Base-by-base conservation (phyloP, 2,113 vertebrate genomes). In the Ciconia stormi region DNA sequence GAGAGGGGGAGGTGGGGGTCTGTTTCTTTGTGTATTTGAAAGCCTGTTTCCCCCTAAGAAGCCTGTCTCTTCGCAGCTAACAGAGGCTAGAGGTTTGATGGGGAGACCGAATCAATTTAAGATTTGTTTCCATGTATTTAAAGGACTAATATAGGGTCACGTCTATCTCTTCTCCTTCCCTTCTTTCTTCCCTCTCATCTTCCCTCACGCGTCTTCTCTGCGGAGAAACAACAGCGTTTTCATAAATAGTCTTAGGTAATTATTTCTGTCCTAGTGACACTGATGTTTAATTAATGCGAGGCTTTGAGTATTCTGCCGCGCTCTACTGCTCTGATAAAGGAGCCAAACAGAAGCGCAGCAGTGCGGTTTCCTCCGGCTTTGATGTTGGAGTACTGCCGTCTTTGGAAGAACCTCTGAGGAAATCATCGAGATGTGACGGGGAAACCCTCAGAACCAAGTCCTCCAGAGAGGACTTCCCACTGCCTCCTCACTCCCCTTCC, bases 351-450 rank as follows among this genome's bases (percentile, higher is more conserved):
- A 74, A 96, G 87, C 82, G 21, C 71, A 36, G 71, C 63, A 58
- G 58, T 36, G 53, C 4, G 10, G 65, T 93, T 90, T 56, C 30
- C 32, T 84, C 61, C 3, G 10, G 36, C 91, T 96, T 94, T 91
- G 80, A 89, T 81, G 81, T 27, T 67, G 47, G 66, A 74, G 63
- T 16, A 23, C 40, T 56, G 66, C 72, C 4, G 23, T 47, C 84
- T 93, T 92, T 85, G 77, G 87, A 94, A 77, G 61, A 88, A 47
- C 62, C 77, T 92, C 40, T 34, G 70, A 95, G 91, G 46, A 92
- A 97, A 81, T 87, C 34, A 79, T 36, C 5, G n/a, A 80, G 74
- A 80, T 34, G 65, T 62, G 82, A 94, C 87, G 79, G 59, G 76
- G 66, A 85, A 92, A 38, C 62, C 55, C 55, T 87, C 53, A 53